Evolutionary conservation across 2,888 invertebrate species (phyloP), one percentile per base, ranked within the genome.

Genomic region (Aphodius granarius): DNA sequence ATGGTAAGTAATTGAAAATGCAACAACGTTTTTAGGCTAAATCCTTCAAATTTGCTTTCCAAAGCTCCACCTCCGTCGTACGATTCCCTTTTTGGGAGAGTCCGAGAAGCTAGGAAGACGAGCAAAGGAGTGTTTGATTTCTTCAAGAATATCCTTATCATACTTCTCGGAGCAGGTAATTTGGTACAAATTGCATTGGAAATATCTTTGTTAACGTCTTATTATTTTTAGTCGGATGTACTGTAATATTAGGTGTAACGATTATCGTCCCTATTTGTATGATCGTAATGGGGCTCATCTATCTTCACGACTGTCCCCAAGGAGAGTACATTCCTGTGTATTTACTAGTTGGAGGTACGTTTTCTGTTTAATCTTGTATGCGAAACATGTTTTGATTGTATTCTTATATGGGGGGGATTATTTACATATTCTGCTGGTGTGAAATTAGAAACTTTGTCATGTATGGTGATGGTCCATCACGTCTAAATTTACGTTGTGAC

Each of bases 241-340:
- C 91, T 23, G 89, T 92, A 77, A 89, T 91, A 77, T 85, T 92
- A 79, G 92, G 91, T 64, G 86, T 92, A 70, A 89, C 91, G 15
- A 88, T 92, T 82, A 90, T 91, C 20, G 88, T 93, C 79, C 93
- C 93, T 73, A 88, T 93, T 78, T 89, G 91, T 79, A 93, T 93
- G 93, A 91, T 93, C 80, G 89, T 91, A 18, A 90, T 93, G 83
- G 93, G 92, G 71, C 88, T 90, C 21, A 84, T 91, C 65, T 91
- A 92, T 85, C 86, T 92, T 78, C 86, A 92, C 82, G 90, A 92
- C 76, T 93, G 93, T 84, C 91, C 91, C 0, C 90, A 90, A 81
- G 91, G 92, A 78, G 89, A 90, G 83, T 91, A 91, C 85, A 92
- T 93, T 85, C 93, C 93, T 21, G 89, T 92, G 72, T 93, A 92